Conservation (phyloP, 2,113 vertebrate genomes). For the Symphodus melops region DNA sequence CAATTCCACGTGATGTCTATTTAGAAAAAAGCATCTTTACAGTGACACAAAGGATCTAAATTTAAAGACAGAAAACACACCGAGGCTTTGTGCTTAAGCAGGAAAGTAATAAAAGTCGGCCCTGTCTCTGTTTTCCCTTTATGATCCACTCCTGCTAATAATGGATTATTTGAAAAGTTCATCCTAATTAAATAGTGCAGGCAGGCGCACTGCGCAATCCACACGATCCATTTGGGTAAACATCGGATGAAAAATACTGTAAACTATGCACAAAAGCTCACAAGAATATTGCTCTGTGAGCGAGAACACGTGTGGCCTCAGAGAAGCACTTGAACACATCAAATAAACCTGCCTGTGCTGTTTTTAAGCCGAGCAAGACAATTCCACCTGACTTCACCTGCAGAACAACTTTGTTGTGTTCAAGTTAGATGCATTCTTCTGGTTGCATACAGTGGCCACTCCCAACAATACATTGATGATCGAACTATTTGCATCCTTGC, state of each 20-base stretch:
- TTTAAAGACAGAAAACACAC: conserved; percentile 24
- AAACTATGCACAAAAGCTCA: neutral
- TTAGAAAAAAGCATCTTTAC: conserved; percentile 36
- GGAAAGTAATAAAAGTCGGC: conserved; percentile 47
- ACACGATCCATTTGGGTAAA: conserved; percentile 51
- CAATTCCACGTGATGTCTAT: conserved; percentile 49
- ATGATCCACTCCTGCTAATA: conserved; percentile 59
- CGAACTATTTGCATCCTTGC: neutral
- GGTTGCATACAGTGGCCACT: neutral
- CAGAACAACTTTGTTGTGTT: conserved; percentile 41
- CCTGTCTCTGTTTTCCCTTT: conserved; percentile 54
- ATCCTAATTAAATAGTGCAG: conserved; percentile 68
- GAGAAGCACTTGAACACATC: conserved; percentile 12
- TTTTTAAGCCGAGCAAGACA: conserved; percentile 27
- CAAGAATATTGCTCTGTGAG: conserved; percentile 8
- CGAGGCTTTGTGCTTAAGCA: conserved; percentile 18
- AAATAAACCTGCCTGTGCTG: conserved; percentile 6
- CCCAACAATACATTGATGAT: neutral
- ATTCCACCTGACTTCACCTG: conserved; percentile 57
- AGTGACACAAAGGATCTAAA: conserved; percentile 47
- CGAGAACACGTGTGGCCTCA: neutral
- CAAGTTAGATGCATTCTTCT: neutral
- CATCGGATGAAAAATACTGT: conserved; percentile 37
- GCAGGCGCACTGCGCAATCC: conserved; percentile 30
- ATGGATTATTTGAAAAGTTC: conserved; percentile 74